Percentiles rank a stretch among this genome's conserved stretches.
These are phyloP conservation scores for Acipenser oxyrinchus DNA, from an alignment of 2,797 vertebrate genomes.

Conservation along the genomic window DNA sequence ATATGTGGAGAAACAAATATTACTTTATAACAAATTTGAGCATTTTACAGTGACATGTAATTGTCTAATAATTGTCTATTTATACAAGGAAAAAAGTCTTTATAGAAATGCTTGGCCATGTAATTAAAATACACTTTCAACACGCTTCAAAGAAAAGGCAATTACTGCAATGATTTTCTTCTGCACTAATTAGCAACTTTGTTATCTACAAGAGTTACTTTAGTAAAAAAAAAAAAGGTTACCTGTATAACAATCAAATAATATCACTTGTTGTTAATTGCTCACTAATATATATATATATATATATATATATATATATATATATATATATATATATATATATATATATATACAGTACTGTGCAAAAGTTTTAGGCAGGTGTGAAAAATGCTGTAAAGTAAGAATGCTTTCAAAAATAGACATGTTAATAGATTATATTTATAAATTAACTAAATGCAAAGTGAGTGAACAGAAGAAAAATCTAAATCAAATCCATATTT, in stretches of 20 bases:
- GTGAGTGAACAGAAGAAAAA: too few relatives aligned
- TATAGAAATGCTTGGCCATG: slow-evolving; percentile 24
- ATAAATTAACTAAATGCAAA: too few relatives aligned
- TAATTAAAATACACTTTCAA: slow-evolving; percentile 68
- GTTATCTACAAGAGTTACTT: slow-evolving; percentile 52
- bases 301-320: background rate
- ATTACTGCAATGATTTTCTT: slow-evolving; percentile 46
- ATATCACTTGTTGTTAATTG: slow-evolving; percentile 36
- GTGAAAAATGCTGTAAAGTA: too few relatives aligned
- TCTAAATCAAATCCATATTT: too few relatives aligned
- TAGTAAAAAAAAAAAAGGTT: slow-evolving; percentile 39
- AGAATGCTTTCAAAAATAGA: too few relatives aligned
- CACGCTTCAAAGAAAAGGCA: slow-evolving; percentile 57
- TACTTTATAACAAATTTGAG: slow-evolving; percentile 14
- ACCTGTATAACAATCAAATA: slow-evolving; percentile 40
- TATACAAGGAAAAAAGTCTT: slow-evolving; percentile 40
- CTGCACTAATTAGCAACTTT: slow-evolving; percentile 49
- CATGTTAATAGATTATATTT: too few relatives aligned
- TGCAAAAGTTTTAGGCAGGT: too few relatives aligned
- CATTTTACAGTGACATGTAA: slow-evolving; percentile 45
- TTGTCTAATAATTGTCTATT: slow-evolving; percentile 58
- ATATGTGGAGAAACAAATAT: too few relatives aligned
- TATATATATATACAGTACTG: background rate
- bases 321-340: background rate
- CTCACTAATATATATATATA: slow-evolving; percentile 31